Evolutionary conservation across 1,140 invertebrate genomes (phyloP), one percentile per base, ranked within the genome.

Genomic region (Drosophila miranda): DNA sequence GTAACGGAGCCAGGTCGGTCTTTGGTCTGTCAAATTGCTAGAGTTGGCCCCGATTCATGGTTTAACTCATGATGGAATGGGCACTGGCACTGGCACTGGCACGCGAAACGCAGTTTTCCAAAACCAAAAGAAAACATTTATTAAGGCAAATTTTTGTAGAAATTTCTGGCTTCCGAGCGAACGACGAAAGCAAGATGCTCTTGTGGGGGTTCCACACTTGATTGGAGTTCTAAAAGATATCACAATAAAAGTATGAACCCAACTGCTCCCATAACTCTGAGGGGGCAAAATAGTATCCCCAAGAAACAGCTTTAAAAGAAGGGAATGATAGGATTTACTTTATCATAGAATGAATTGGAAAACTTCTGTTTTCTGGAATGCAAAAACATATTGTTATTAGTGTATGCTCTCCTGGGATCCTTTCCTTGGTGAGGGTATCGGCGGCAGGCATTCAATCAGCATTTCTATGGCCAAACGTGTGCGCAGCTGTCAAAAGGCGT

Each of bases 401-500:
- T 23, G 5, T 23, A 23, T 3, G 0, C 23, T 23, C 3, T 23
- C 5, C 23, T 26, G 4, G 23, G 23, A 5, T 26, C 23, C 23
- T 26, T 54, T 23, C 13, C 34, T 38, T 19, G 26, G 13, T 30
- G 16, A 75, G 79, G 34, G 79, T 83, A 83, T 73, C 19, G 34
- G 3, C 11, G 34, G 11, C 34, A 62, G 34, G 11, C 34, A 55
- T 48, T 49, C 4, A 48, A 61, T 57, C 59, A 64, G 50, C 26
- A 54, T 49, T 70, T 64, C 53, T 57, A 41, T 46, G 71, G 61
- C 50, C 1, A 68, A 73, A 76, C 56, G 60, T 57, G 63, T 56
- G 48, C 71, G 43, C 71, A 80, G 77, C 77, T 80, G 77, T 62
- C 63, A 75, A 75, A 69, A 55, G 67, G 68, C 63, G 72, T 69